Base-by-base conservation (phyloP, 2,113 vertebrate species). In the Hypanus sabinus region DNA sequence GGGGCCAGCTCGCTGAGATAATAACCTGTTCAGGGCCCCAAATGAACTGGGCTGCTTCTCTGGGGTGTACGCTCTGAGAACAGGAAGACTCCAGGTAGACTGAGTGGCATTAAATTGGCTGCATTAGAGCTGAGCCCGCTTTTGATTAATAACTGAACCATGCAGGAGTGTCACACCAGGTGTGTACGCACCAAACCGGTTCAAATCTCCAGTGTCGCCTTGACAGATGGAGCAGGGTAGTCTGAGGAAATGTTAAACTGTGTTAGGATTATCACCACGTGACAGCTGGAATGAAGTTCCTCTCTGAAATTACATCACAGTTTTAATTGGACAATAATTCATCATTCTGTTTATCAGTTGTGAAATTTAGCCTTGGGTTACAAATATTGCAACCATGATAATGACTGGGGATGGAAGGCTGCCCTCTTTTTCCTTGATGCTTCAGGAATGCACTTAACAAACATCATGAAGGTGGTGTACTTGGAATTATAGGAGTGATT, bases 81-180 rank as follows among this genome's bases (percentile, higher is more conserved):
- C 10, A 30, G 83, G 14, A 55, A n/a, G 55, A 5, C 83, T 90
- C 30, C 2, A 2, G 0, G 5, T 33, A n/a, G 7, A 62, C 60
- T 90, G n/a, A 62, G 85, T 65, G 60, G 30, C 18, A 33, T 68
- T 90, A 88, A 62, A 88, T 88, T 65, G 62, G 24, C 85, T 27
- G 83, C 83, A 16, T 55, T 30, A 0, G 10, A 9, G 8, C 83
- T 20, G 60, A 65, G n/a, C 16, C n/a, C 7, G 33, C 60, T 6
- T 90, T 68, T 90, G 85, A 90, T 90, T 90, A 90, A 90, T 90
- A 65, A 90, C 60, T 36, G 60, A 90, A 33, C n/a, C 38, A 33
- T 20, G 60, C 30, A 90, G 85, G 60, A 18, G 85, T 33, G 62
- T 65, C 30, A 18, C 85, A 65, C 30, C 60, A 33, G 85, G 60